Percentiles rank a stretch among this genome's conserved stretches.
These are phyloP conservation scores for Chaenodraco wilsoni DNA, from an alignment of 2,797 vertebrate species.

Conservation along the genomic window DNA sequence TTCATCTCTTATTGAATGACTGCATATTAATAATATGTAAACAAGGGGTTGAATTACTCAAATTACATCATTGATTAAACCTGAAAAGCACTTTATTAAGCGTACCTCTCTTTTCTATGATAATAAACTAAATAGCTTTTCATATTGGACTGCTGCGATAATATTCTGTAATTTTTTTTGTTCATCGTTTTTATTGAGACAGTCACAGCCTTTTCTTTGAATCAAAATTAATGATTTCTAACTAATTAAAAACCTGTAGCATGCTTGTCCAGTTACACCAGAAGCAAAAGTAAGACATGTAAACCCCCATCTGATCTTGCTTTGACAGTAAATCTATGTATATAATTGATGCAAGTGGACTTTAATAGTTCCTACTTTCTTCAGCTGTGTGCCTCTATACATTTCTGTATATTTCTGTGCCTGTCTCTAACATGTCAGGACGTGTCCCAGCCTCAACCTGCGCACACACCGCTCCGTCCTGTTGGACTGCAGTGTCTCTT, in stretches of 20 bases:
- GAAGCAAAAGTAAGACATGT: neutral
- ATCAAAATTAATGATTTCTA: neutral
- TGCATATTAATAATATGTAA: neutral
- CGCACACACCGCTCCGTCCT: constrained; percentile 28
- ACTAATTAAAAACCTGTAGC: neutral
- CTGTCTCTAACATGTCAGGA: constrained; percentile 64
- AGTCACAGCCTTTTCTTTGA: too few relatives aligned
- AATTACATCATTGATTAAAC: neutral
- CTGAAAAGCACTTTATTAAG: neutral
- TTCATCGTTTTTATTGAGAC: too few relatives aligned
- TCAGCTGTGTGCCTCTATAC: neutral
- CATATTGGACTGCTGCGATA: too few relatives aligned
- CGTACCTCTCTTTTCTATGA: too few relatives aligned
- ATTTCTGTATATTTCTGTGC: neutral
- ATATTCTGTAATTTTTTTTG: too few relatives aligned
- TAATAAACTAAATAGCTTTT: too few relatives aligned
- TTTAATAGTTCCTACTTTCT: neutral
- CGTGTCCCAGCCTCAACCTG: constrained; percentile 47
- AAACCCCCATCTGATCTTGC: neutral
- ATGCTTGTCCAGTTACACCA: constrained; percentile 1
- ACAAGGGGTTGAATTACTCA: neutral
- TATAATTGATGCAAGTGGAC: neutral
- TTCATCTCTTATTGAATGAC: neutral
- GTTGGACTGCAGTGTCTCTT: constrained; percentile 79
- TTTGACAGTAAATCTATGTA: neutral